A percentile compares a stretch with the other conserved stretches of the same genome.
Evolutionary conservation across 1,140 invertebrate genomes (phyloP).

Genomic region (Diprion similis): DNA sequence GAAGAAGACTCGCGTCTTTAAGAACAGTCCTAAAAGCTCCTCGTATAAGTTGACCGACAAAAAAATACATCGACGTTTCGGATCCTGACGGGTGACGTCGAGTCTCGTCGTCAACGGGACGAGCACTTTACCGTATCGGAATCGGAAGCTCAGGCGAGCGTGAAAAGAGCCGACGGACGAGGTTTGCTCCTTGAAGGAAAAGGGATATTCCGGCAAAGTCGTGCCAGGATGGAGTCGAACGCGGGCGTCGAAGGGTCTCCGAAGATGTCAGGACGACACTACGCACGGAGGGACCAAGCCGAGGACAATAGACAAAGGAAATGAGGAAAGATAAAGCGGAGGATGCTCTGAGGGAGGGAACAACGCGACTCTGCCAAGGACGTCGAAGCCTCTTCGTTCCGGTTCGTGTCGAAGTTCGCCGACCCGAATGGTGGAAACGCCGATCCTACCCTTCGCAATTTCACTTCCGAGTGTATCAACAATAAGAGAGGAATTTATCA

Average conservation of each 20-base stretch:
- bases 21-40: no score
- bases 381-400: constrained; percentile 1
- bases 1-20: no score
- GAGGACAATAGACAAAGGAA: constrained; percentile 1
- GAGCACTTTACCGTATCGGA: not conserved
- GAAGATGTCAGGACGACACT: not conserved
- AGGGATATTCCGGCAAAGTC: no score
- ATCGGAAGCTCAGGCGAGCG: not conserved
- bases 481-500: no score
- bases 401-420: not conserved
- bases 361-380: not conserved
- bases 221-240: no score
- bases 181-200: not conserved
- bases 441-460: not conserved
- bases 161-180: not conserved
- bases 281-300: not conserved
- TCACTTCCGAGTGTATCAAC: no score
- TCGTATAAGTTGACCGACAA: no score
- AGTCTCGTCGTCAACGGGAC: not conserved
- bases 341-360: not conserved
- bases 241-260: not conserved
- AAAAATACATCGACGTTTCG: not conserved
- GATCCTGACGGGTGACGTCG: not conserved
- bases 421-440: not conserved
- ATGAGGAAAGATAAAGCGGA: constrained; percentile 8